Evolutionary conservation across 2,113 vertebrate genomes (phyloP), one percentile per base, ranked within the genome.

Genomic region (Sinocyclocheilus anshuiensis): DNA sequence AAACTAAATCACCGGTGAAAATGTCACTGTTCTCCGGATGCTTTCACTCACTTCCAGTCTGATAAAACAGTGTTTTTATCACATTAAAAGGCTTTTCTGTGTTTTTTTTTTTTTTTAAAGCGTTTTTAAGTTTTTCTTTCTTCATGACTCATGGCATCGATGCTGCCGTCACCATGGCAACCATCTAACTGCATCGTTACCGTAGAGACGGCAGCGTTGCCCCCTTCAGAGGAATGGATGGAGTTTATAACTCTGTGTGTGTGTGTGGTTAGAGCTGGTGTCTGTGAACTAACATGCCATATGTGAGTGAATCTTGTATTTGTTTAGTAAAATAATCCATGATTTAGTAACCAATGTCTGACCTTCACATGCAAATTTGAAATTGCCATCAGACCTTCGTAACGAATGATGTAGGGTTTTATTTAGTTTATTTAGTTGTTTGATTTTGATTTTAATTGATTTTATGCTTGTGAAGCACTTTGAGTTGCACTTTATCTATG

Each of bases 171-270:
- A 24, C 9, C 80, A 16, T 82, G 80, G 50, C 80, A 82, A 69
- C 61, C 80, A 50, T 69, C 61, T 67, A 63, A 81, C 39, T 13
- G 59, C 79, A 67, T 65, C 8, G 39, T 81, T 81, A 81, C 79
- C 24, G 36, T 48, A 65, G 79, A 81, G 61, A 81, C 61, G 10
- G 42, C 33, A n/a, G 77, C 26, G 0, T 29, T 67, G 79, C 59
- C 61, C 79, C 77, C 79, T 4, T 24, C 59, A 26, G 39, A 67
- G 39, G 36, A 4, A 67, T 1, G 39, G 79, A 50, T 67, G 39
- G 39, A 26, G 12, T 20, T 55, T n/a, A 33, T 33, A 33, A 33
- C 29, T 33, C 29, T 74, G n/a, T 59, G 53, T 59, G 36, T 36
- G 45, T 79, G 29, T 85, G 75, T 63, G 3, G 22, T n/a, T n/a